A percentile compares a stretch with the other conserved stretches of the same genome.
phyloP scores from a whole-genome alignment of 2,113 vertebrate genomes.

The Menidia beryllina region DNA sequence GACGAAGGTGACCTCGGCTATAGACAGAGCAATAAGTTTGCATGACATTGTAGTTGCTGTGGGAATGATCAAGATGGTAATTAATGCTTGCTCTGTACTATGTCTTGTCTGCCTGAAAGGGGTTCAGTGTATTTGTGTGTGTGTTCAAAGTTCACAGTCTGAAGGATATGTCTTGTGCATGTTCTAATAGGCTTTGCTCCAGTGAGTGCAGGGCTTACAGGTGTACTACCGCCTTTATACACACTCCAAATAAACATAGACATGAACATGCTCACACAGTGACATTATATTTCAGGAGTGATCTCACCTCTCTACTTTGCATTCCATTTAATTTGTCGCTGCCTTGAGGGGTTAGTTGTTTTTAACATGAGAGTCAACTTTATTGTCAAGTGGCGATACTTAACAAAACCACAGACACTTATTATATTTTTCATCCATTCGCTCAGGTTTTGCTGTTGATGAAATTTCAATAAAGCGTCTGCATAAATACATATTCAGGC shows the following conservation, averaged over 20 bases:
- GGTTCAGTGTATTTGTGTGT: slow-evolving; percentile 9
- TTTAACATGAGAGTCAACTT: slow-evolving; percentile 12
- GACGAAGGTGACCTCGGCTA: slow-evolving; percentile 72
- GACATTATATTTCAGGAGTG: slow-evolving; percentile 56
- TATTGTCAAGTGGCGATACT: slow-evolving; percentile 15
- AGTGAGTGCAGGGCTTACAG: slow-evolving; percentile 69
- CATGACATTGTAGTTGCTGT: slow-evolving; percentile 42
- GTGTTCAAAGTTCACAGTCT: slow-evolving; percentile 54
- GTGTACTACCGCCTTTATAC: slow-evolving; percentile 44
- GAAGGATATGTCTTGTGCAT: slow-evolving; percentile 60
- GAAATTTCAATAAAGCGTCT: slow-evolving; percentile 1
- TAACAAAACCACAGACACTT: slow-evolving; percentile 10
- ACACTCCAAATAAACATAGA: not conserved
- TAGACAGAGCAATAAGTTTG: slow-evolving; percentile 62
- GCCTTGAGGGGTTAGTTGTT: slow-evolving; percentile 29
- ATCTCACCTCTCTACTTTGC: slow-evolving; percentile 56
- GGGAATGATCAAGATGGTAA: slow-evolving; percentile 68
- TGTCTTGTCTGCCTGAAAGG: slow-evolving; percentile 42
- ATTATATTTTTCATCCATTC: not conserved
- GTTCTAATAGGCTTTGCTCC: slow-evolving; percentile 76
- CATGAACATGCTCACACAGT: not conserved
- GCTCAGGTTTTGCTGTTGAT: not conserved
- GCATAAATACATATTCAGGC: not conserved
- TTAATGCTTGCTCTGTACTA: slow-evolving; percentile 56
- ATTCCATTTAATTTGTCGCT: slow-evolving; percentile 30